Evolutionary conservation across 2,888 invertebrate species (phyloP).

Genomic region (Cerastis rubricosa): DNA sequence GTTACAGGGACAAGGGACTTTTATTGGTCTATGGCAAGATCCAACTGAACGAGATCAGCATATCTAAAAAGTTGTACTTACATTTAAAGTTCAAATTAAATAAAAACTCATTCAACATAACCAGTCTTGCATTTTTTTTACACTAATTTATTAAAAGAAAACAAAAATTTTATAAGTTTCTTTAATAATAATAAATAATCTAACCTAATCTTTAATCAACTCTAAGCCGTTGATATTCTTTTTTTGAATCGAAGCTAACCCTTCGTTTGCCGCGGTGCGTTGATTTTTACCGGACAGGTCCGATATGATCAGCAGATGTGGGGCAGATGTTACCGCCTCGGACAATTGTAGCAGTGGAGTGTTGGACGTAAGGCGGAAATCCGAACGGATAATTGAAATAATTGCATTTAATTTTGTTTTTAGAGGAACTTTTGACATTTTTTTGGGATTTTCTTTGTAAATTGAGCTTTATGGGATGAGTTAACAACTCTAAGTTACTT

Average conservation of each 20-base stretch:
- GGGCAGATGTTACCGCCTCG: constrained; percentile 82
- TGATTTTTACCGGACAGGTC: constrained; percentile 84
- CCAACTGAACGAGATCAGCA: background rate
- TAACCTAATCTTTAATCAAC: constrained; percentile 50
- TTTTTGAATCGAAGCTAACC: constrained; percentile 74
- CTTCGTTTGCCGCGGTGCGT: constrained; percentile 75
- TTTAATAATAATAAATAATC: constrained; percentile 46
- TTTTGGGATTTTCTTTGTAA: background rate
- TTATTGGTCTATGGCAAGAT: background rate
- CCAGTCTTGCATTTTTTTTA: background rate
- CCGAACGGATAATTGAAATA: constrained; percentile 56
- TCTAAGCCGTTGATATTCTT: constrained; percentile 59
- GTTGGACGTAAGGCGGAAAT: constrained; percentile 47
- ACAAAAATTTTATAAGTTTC: constrained; percentile 14
- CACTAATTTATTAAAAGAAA: constrained; percentile 3
- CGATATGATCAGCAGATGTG: constrained; percentile 88
- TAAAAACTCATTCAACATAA: background rate
- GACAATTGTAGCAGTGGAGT: constrained; percentile 60
- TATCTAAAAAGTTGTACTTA: too few species aligned
- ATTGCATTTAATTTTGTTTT: constrained; percentile 9
- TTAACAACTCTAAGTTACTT: background rate
- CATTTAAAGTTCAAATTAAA: too few species aligned
- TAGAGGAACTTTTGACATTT: background rate
- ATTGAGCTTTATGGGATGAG: background rate
- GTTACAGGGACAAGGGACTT: background rate